Evolutionary conservation across 1,140 invertebrate species (phyloP).

Genomic region (Pseudoatta argentina): DNA sequence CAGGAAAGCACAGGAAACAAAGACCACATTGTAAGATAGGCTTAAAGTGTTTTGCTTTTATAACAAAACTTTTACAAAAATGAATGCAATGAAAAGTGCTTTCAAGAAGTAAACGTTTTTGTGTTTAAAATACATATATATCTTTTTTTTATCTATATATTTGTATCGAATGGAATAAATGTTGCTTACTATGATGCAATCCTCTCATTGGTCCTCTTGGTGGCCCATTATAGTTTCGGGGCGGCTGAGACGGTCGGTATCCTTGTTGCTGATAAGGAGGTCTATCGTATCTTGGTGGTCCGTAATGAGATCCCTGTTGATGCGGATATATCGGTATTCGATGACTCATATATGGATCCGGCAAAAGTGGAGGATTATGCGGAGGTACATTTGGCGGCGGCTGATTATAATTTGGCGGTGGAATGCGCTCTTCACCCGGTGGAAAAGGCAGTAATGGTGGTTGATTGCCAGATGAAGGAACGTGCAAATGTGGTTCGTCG

Average conservation of each 20-base stretch:
- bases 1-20: too few species aligned
- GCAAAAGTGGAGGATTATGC: conserved; percentile 82
- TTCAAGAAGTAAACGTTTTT: background rate
- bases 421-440: conserved; percentile 84
- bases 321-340: conserved; percentile 84
- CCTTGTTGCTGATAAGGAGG: conserved; percentile 82
- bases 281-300: conserved; percentile 82
- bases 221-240: conserved; percentile 82
- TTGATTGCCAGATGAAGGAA: conserved; percentile 76
- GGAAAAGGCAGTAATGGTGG: conserved; percentile 83
- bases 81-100: background rate
- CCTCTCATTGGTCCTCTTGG: conserved; percentile 82
- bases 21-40: too few species aligned
- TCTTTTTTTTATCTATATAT: background rate
- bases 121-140: background rate
- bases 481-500: conserved; percentile 84
- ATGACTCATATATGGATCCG: conserved; percentile 84
- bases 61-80: background rate
- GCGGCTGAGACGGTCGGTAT: conserved; percentile 81
- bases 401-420: conserved; percentile 81
- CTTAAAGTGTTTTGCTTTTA: background rate
- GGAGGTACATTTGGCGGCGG: conserved; percentile 82
- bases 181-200: conserved; percentile 82
- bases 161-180: background rate
- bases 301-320: conserved; percentile 85